phyloP scores from a whole-genome alignment of 1,140 invertebrate genomes.

The Octopus sinensis region DNA sequence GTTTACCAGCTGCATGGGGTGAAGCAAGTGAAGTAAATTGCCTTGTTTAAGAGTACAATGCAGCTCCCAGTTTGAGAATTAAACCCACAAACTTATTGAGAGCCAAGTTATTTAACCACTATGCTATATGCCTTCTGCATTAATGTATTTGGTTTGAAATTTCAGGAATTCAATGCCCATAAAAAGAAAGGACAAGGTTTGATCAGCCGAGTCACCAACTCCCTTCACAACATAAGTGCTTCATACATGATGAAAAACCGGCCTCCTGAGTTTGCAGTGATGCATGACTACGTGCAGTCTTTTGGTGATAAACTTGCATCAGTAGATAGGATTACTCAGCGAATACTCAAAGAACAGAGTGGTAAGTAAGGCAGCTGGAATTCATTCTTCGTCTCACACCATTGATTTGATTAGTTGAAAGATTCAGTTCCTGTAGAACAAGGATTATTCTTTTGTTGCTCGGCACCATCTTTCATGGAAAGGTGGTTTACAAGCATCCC shows the following conservation, averaged over 20 bases:
- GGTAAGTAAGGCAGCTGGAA: conserved; percentile 50
- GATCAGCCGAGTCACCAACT: conserved; percentile 64
- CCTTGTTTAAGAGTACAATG: no score
- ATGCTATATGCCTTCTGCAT: no score
- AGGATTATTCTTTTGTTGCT: no score
- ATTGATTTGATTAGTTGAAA: no score
- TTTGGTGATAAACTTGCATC: conserved; percentile 67
- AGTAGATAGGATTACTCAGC: conserved; percentile 67
- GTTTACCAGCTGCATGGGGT: no score
- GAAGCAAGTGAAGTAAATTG: no score
- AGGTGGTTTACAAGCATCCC: no score
- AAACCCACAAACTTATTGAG: no score
- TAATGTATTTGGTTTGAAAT: not conserved
- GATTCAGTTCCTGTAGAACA: no score
- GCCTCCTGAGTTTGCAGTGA: conserved; percentile 67
- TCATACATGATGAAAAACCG: conserved; percentile 64
- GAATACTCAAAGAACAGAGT: conserved; percentile 69
- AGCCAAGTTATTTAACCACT: no score
- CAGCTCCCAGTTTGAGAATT: no score
- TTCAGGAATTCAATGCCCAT: conserved; percentile 67
- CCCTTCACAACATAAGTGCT: conserved; percentile 64
- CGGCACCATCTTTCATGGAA: no score
- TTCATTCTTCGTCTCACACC: not conserved
- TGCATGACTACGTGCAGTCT: conserved; percentile 66
- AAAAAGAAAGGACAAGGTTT: conserved; percentile 65